Evolutionary conservation across 2,797 vertebrate genomes (phyloP).

Genomic region (Prunella strophiata): DNA sequence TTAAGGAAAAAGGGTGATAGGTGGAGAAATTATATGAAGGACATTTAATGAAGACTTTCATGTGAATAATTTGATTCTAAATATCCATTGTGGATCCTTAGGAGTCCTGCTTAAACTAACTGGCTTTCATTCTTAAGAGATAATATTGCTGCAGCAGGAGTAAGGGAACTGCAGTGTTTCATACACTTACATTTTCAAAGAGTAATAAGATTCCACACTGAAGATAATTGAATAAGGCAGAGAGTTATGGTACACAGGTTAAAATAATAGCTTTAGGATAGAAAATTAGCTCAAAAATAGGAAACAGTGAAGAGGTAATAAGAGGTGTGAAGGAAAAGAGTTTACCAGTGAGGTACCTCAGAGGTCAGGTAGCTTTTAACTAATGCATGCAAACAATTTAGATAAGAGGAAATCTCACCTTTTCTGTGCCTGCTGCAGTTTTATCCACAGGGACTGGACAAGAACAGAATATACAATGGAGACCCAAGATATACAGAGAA

Average conservation of each 20-base stretch:
- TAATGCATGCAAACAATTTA: slow-evolving; percentile 10
- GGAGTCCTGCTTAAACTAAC: slow-evolving; percentile 10
- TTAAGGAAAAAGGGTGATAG: neutral
- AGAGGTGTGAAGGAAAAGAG: neutral
- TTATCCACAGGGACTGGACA: neutral
- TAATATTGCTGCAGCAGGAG: neutral
- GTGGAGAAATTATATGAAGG: neutral
- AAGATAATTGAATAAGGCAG: slow-evolving; percentile 58
- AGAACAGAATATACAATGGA: neutral
- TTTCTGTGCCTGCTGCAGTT: neutral
- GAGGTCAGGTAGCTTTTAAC: slow-evolving; percentile 40
- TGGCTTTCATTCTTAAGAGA: neutral
- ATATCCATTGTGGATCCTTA: neutral
- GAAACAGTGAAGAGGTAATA: slow-evolving; percentile 18
- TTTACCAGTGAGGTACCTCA: neutral
- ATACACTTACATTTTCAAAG: neutral
- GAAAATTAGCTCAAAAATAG: slow-evolving; percentile 39
- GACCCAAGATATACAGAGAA: neutral
- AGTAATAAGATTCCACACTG: slow-evolving; percentile 40
- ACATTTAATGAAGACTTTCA: neutral
- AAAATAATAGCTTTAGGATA: slow-evolving; percentile 49
- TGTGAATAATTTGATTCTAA: slow-evolving; percentile 34
- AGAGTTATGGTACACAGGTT: slow-evolving; percentile 14
- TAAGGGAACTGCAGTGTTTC: neutral
- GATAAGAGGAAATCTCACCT: neutral